These are phyloP conservation scores for Athene cunicularia DNA, from an alignment of 2,113 vertebrate genomes.

Conservation along the genomic window DNA sequence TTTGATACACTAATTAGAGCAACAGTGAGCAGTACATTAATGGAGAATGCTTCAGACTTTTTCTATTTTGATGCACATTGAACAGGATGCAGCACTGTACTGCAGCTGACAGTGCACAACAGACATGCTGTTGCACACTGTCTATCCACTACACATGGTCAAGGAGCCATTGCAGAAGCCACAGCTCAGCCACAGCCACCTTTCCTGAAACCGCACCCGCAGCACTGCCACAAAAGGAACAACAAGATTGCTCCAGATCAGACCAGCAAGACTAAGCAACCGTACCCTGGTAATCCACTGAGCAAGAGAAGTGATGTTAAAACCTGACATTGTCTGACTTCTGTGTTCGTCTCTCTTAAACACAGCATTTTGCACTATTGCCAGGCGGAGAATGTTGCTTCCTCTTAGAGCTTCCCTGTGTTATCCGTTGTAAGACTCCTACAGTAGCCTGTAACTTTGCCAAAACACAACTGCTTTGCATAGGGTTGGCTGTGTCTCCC, in stretches of 20 bases:
- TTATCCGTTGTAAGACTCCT: not conserved
- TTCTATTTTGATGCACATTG: not conserved
- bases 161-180: not conserved
- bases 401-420: not conserved
- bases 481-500: not conserved
- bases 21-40: not conserved
- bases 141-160: too few species aligned
- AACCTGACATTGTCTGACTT: not conserved
- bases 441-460: not conserved
- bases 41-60: not conserved
- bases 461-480: not conserved
- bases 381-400: not conserved
- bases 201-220: not conserved
- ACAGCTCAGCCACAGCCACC: not conserved
- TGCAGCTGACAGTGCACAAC: not conserved
- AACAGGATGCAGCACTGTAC: not conserved
- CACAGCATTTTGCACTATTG: not conserved
- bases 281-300: not conserved
- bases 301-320: not conserved
- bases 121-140: rapidly evolving
- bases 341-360: not conserved
- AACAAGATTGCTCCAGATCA: not conserved
- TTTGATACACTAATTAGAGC: not conserved
- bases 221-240: not conserved
- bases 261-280: not conserved